Evolutionary conservation across 2,797 vertebrate species (phyloP).

Genomic region (Coilia nasus): DNA sequence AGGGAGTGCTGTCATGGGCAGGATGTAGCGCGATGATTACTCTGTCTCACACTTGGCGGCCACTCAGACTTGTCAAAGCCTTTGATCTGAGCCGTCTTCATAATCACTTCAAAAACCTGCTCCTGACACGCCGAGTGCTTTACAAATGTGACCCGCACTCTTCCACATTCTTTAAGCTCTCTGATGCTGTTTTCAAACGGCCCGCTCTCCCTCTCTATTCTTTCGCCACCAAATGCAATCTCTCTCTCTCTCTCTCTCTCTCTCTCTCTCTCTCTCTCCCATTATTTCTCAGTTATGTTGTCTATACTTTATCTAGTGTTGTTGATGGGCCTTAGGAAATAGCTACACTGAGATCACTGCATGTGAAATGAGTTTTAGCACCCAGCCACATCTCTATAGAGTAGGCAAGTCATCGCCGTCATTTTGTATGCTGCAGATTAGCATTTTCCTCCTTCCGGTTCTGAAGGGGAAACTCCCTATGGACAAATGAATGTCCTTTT

Average conservation of each 20-base stretch:
- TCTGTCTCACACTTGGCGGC: slow-evolving; percentile 68
- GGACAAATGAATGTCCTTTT: no score
- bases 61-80: slow-evolving; percentile 77
- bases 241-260: slow-evolving; percentile 41
- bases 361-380: background rate
- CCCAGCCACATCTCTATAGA: background rate
- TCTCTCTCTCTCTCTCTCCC: slow-evolving; percentile 31
- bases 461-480: no score
- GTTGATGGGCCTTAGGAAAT: background rate
- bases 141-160: slow-evolving; percentile 55
- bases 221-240: slow-evolving; percentile 46
- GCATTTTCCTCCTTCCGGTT: no score
- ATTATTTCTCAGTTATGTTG: background rate
- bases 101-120: slow-evolving; percentile 77
- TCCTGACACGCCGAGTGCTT: slow-evolving; percentile 71
- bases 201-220: slow-evolving; percentile 18
- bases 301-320: background rate
- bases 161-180: slow-evolving; percentile 18
- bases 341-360: background rate
- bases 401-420: no score
- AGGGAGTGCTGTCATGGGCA: slow-evolving; percentile 45
- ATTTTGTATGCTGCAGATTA: no score
- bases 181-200: slow-evolving; percentile 45
- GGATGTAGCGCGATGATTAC: slow-evolving; percentile 74
- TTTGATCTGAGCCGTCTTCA: slow-evolving; percentile 78